These are phyloP conservation scores for Lasius platythorax DNA, from an alignment of 2,888 invertebrate species.

Conservation along the genomic window DNA sequence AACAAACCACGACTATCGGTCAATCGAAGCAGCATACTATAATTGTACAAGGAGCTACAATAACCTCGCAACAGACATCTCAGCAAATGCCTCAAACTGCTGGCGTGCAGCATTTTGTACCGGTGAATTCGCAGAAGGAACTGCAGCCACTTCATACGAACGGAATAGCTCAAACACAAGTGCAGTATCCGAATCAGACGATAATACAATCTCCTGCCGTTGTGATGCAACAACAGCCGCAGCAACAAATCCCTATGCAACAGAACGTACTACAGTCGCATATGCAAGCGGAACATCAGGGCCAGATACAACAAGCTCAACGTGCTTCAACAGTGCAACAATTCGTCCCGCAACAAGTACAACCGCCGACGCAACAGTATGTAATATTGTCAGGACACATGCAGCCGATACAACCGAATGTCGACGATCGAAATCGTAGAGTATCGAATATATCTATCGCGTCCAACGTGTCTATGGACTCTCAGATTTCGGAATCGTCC, in stretches of 20 bases:
- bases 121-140: slow-evolving; percentile 67
- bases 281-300: slow-evolving; percentile 66
- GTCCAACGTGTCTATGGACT: slow-evolving; percentile 81
- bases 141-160: slow-evolving; percentile 60
- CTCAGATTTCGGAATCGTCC: slow-evolving; percentile 77
- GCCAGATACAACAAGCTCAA: slow-evolving; percentile 71
- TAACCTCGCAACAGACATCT: slow-evolving; percentile 59
- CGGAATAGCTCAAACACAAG: slow-evolving; percentile 56
- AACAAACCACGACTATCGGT: slow-evolving; percentile 60
- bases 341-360: slow-evolving; percentile 70
- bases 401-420: slow-evolving; percentile 75
- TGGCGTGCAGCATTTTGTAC: slow-evolving; percentile 53
- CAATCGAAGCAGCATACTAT: slow-evolving; percentile 74
- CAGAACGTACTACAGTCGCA: slow-evolving; percentile 68
- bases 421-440: slow-evolving; percentile 83
- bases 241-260: slow-evolving; percentile 56
- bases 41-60: slow-evolving; percentile 62
- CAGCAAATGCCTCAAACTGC: slow-evolving; percentile 68
- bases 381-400: slow-evolving; percentile 76
- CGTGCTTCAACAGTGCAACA: slow-evolving; percentile 73
- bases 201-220: slow-evolving; percentile 65
- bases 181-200: slow-evolving; percentile 73
- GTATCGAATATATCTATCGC: slow-evolving; percentile 81
- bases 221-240: slow-evolving; percentile 67
- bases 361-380: slow-evolving; percentile 75